These are phyloP conservation scores for Agonopterix heracliana DNA, from an alignment of 2,888 invertebrate genomes.

Conservation along the genomic window DNA sequence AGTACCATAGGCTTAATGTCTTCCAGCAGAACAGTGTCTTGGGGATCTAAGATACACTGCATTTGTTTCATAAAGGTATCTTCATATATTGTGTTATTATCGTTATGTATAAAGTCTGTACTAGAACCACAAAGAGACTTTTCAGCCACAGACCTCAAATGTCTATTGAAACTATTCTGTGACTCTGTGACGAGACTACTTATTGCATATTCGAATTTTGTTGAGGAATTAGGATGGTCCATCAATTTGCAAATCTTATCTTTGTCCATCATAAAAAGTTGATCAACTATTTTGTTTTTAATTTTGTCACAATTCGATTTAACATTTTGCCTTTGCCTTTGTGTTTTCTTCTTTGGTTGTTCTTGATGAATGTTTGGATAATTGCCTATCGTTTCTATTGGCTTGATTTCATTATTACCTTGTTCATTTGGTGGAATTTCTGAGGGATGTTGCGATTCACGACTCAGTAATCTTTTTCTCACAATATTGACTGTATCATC, in stretches of 20 bases:
- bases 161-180: slow-evolving; percentile 63
- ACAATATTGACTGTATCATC: slow-evolving; percentile 67
- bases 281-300: slow-evolving; percentile 66
- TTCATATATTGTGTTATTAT: slow-evolving; percentile 80
- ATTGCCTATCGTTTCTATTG: slow-evolving; percentile 17
- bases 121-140: slow-evolving; percentile 57
- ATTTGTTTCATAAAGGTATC: slow-evolving; percentile 85
- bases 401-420: slow-evolving; percentile 23
- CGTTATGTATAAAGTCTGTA: slow-evolving; percentile 74
- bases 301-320: slow-evolving; percentile 60
- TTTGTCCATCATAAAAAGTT: slow-evolving; percentile 71
- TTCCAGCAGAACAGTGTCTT: slow-evolving; percentile 72
- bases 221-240: slow-evolving; percentile 67
- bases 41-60: slow-evolving; percentile 76
- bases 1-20: slow-evolving; percentile 77
- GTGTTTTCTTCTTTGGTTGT: slow-evolving; percentile 41
- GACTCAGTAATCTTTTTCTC: slow-evolving; percentile 47
- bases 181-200: slow-evolving; percentile 69
- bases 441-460: slow-evolving; percentile 34
- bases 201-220: slow-evolving; percentile 71
- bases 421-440: slow-evolving; percentile 26
- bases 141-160: slow-evolving; percentile 63
- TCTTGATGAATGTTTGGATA: slow-evolving; percentile 31
- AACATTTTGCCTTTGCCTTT: slow-evolving; percentile 33
- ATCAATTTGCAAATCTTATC: slow-evolving; percentile 65